Percentiles rank a stretch among this genome's conserved stretches.
phyloP scores from a whole-genome alignment of 1,140 invertebrate genomes.

The Lordiphosa collinella region DNA sequence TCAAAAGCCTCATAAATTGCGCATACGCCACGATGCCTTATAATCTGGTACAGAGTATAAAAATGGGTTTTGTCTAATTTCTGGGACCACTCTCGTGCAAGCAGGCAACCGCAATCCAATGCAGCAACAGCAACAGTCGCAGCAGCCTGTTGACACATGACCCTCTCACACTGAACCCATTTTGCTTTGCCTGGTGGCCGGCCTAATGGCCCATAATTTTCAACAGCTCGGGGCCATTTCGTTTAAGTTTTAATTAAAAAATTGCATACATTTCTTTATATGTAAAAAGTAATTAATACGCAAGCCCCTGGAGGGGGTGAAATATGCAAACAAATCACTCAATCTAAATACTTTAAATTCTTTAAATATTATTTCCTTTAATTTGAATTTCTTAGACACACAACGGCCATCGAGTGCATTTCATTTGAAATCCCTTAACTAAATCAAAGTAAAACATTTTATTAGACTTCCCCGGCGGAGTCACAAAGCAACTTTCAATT shows the following conservation, averaged over 20 bases:
- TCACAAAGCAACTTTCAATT: slow-evolving; percentile 76
- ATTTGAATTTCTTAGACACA: too few species aligned
- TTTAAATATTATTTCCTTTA: too few species aligned
- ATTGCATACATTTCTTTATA: slow-evolving; percentile 3
- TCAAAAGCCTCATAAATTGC: slow-evolving; percentile 67
- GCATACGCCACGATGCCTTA: slow-evolving; percentile 62
- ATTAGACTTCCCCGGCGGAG: slow-evolving; percentile 62
- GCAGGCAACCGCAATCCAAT: slow-evolving; percentile 51
- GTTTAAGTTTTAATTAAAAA: slow-evolving; percentile 27
- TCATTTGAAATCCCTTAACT: slow-evolving; percentile 67
- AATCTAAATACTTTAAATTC: too few species aligned
- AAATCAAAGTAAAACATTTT: slow-evolving; percentile 78
- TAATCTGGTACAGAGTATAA: too few species aligned
- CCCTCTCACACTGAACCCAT: slow-evolving; percentile 27
- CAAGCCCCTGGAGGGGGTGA: too few species aligned
- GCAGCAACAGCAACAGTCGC: slow-evolving; percentile 22
- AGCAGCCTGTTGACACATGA: slow-evolving; percentile 64
- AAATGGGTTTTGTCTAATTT: too few species aligned
- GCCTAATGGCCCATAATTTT: slow-evolving; percentile 71
- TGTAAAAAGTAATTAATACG: too few species aligned
- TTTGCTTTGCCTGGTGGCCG: slow-evolving; percentile 51
- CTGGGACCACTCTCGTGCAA: not conserved
- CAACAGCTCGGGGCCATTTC: slow-evolving; percentile 13
- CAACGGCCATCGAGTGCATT: slow-evolving; percentile 30
- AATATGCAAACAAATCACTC: too few species aligned